Base-by-base conservation (phyloP, 2,888 invertebrate genomes). In the Dryobota labecula region DNA sequence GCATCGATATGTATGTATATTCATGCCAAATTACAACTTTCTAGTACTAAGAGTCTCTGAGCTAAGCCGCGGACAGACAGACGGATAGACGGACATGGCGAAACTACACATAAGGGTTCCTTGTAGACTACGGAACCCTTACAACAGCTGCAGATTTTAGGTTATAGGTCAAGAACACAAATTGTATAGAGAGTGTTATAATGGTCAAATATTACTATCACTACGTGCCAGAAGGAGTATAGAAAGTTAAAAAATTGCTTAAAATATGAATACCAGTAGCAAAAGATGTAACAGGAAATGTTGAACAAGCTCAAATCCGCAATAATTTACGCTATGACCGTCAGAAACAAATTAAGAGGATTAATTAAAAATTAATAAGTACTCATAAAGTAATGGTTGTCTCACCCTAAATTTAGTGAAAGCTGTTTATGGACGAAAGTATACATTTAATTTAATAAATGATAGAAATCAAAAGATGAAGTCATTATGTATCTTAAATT, bases 371-470 rank as follows among this genome's bases (percentile, higher is more conserved):
- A 51, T 56, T 63, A 76, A 82, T 71, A 62, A 69, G 13, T 67
- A 66, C 66, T 73, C 54, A 76, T 62, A 76, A 70, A 73, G 38
- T 76, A 68, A 78, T 71, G 62, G 60, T 63, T 72, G 24, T 73
- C 83, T 73, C 83, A 84, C 76, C 76, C 83, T 84, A 72, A 72
- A 73, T 83, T 78, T 57, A 51, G 83, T 63, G 83, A 83, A 84
- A 83, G 78, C 61, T 71, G 36, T 71, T 73, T 75, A 78, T 82
- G 60, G 69, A 71, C 70, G 74, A 81, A 84, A 81, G 64, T 71
- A 61, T 61, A 47, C 38, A 66, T 66, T 62, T n/a, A 68, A 79
- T 80, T 65, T 61, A 66, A 53, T 33, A n/a, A n/a, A 20, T 20
- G 57, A 67, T 83, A 62, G 64, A 83, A 83, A 74, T 75, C 61